phyloP scores from a whole-genome alignment of 2,888 invertebrate species.

The Lapara coniferarum region DNA sequence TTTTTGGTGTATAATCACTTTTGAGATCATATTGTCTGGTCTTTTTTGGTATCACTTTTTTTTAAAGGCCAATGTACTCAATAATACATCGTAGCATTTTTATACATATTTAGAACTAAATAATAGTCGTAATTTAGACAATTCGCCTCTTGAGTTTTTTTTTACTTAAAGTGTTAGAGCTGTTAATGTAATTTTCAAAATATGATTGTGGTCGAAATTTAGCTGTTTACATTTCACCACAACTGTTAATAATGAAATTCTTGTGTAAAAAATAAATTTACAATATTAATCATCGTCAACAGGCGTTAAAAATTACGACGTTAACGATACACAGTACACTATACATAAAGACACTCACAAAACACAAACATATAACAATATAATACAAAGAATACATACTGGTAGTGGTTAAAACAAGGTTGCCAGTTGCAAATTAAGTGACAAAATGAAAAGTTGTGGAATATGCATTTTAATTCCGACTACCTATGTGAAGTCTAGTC shows the following conservation, averaged over 20 bases:
- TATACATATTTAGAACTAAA: too few relatives aligned
- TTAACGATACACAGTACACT: not conserved
- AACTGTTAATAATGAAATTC: not conserved
- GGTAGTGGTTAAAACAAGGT: constrained; percentile 17
- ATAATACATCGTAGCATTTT: not conserved
- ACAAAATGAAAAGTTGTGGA: not conserved
- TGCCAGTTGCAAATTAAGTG: not conserved
- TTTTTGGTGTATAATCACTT: constrained; percentile 28
- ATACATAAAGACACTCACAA: not conserved
- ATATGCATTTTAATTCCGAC: not conserved
- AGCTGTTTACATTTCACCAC: too few relatives aligned
- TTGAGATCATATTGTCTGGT: not conserved
- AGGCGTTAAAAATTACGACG: not conserved
- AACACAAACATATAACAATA: not conserved
- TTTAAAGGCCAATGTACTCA: constrained; percentile 16
- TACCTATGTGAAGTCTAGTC: too few relatives aligned
- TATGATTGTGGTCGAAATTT: too few relatives aligned
- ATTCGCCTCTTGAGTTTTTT: not conserved
- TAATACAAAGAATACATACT: not conserved
- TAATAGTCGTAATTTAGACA: not conserved
- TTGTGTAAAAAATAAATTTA: not conserved
- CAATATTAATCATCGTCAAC: not conserved
- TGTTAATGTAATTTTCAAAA: too few relatives aligned
- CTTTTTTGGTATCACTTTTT: constrained; percentile 15
- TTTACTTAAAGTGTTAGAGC: too few relatives aligned